Percentiles rank a stretch among this genome's conserved stretches.
Conservation (phyloP, 2,888 invertebrate species). For the Auanema sp. region DNA sequence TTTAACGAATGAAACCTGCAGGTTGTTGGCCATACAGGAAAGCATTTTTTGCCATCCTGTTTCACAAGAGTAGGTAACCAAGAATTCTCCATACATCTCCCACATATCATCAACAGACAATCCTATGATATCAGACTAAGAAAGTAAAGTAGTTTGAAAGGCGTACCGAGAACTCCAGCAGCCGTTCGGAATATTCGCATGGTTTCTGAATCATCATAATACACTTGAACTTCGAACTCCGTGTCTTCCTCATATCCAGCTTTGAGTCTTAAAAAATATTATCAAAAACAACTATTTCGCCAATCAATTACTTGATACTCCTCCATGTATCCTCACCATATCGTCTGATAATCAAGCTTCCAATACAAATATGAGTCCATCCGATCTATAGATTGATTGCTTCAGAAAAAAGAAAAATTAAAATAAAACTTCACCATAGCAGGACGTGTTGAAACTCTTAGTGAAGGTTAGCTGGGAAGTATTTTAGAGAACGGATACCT, state of each 20-base stretch:
- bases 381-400: conserved; percentile 50
- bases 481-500: no score
- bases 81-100: conserved; percentile 55
- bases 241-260: conserved; percentile 47
- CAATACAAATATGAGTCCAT: conserved; percentile 52
- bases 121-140: conserved; percentile 22
- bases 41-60: conserved; percentile 58
- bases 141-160: neutral
- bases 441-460: no score
- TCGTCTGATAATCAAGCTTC: conserved; percentile 40
- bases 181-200: conserved; percentile 53
- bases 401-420: no score
- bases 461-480: no score
- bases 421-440: no score
- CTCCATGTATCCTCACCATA: conserved; percentile 48
- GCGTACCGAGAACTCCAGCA: conserved; percentile 44
- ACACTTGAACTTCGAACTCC: conserved; percentile 46
- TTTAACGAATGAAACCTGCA: conserved; percentile 29
- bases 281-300: neutral
- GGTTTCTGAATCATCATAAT: conserved; percentile 56
- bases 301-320: conserved; percentile 43
- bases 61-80: conserved; percentile 52
- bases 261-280: conserved; percentile 33
- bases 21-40: conserved; percentile 51
- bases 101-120: conserved; percentile 53